These are phyloP conservation scores for Semotilus atromaculatus DNA, from an alignment of 2,797 vertebrate genomes.

Conservation along the genomic window DNA sequence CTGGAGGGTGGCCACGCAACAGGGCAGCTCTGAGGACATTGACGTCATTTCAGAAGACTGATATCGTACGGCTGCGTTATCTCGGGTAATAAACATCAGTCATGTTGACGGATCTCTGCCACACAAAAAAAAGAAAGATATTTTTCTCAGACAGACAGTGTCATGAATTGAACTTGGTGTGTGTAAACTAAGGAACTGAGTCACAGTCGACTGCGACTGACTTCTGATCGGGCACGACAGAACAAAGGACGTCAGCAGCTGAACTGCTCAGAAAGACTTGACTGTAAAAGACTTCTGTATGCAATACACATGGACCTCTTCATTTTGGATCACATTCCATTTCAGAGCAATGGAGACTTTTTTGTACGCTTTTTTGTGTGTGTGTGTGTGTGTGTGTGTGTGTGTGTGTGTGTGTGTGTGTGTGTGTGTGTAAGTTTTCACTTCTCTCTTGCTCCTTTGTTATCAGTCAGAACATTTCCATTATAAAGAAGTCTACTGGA, in stretches of 20 bases:
- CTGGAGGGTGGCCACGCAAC: constrained; percentile 84
- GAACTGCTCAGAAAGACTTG: constrained; percentile 49
- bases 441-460: constrained; percentile 11
- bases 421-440: neutral
- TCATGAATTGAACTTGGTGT: constrained; percentile 44
- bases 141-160: constrained; percentile 39
- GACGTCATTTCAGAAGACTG: constrained; percentile 84
- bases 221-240: constrained; percentile 10
- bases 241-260: constrained; percentile 23
- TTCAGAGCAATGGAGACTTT: constrained; percentile 50
- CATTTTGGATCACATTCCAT: constrained; percentile 43
- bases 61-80: constrained; percentile 29
- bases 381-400: neutral
- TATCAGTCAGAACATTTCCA: constrained; percentile 42
- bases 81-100: constrained; percentile 14
- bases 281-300: constrained; percentile 55
- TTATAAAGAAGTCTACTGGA: constrained; percentile 39
- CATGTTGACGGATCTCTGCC: constrained; percentile 24
- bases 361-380: constrained; percentile 28
- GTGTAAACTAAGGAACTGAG: constrained; percentile 47
- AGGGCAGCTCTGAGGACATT: constrained; percentile 77
- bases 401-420: neutral
- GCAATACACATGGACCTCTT: constrained; percentile 62
- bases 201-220: constrained; percentile 23
- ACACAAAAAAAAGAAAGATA: constrained; percentile 4